Conservation (phyloP, 2,113 vertebrate genomes). For the Pseudopipra pipra region DNA sequence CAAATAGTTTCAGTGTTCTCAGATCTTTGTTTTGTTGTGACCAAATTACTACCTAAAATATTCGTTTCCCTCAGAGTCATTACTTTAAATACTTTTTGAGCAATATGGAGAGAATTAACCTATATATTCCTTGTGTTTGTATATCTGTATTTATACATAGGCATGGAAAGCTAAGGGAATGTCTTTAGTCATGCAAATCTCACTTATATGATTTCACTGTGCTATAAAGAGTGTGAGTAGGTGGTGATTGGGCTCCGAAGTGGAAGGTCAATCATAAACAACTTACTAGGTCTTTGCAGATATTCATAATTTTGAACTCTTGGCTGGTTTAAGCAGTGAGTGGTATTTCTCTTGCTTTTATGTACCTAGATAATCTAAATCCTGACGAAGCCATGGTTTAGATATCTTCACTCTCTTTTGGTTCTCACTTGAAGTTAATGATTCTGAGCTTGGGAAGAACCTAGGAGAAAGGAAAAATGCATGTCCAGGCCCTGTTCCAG, state of each 20-base stretch:
- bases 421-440: neutral
- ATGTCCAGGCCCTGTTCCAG: neutral
- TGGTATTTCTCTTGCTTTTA: neutral
- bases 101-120: neutral
- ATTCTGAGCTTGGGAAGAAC: neutral
- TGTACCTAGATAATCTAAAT: neutral
- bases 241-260: neutral
- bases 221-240: neutral
- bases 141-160: neutral
- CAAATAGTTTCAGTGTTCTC: neutral
- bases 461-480: neutral
- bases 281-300: neutral
- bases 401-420: neutral
- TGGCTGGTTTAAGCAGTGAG: neutral
- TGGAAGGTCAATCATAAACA: neutral
- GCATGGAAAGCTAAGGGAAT: neutral
- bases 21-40: neutral
- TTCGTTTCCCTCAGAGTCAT: neutral
- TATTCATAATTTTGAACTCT: neutral
- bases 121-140: neutral
- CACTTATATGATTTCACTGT: neutral
- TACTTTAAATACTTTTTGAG: neutral
- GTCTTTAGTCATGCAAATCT: neutral
- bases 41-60: neutral
- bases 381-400: neutral